Conservation (phyloP, 2,888 invertebrate genomes). For the Zaprionus lineosus region DNA sequence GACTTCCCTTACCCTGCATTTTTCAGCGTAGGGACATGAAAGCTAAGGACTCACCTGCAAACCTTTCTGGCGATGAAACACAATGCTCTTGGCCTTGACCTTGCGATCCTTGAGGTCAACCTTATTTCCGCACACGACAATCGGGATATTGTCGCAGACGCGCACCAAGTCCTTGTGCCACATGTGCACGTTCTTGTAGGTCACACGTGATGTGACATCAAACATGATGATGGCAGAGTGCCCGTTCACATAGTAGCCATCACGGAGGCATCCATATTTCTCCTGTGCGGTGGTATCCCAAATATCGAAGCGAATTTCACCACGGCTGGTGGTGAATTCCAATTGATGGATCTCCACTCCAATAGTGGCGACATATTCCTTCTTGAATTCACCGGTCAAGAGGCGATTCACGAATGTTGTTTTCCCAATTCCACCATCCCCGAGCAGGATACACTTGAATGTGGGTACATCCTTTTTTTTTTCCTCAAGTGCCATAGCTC, state of each 20-base stretch:
- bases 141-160: constrained; percentile 99
- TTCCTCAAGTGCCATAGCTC: no score
- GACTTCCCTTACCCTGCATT: no score
- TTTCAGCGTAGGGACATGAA: not conserved
- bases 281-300: constrained; percentile 99
- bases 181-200: constrained; percentile 99
- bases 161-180: constrained; percentile 99
- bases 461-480: constrained; percentile 95
- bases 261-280: constrained; percentile 99
- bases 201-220: constrained; percentile 99
- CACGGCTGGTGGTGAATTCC: constrained; percentile 98
- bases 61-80: constrained; percentile 99
- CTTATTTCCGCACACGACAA: constrained; percentile 99
- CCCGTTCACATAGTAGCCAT: constrained; percentile 99
- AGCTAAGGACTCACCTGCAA: constrained; percentile 89
- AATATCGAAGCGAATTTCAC: constrained; percentile 98
- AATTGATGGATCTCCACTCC: constrained; percentile 99
- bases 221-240: constrained; percentile 99
- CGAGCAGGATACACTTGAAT: constrained; percentile 98
- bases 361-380: constrained; percentile 99
- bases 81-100: constrained; percentile 99
- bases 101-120: constrained; percentile 99
- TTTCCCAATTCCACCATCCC: constrained; percentile 99
- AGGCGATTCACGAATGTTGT: constrained; percentile 99
- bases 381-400: constrained; percentile 99